Evolutionary conservation across 2,113 vertebrate species (phyloP), one percentile per base, ranked within the genome.

Genomic region (Brachyhypopomus occidentalis): DNA sequence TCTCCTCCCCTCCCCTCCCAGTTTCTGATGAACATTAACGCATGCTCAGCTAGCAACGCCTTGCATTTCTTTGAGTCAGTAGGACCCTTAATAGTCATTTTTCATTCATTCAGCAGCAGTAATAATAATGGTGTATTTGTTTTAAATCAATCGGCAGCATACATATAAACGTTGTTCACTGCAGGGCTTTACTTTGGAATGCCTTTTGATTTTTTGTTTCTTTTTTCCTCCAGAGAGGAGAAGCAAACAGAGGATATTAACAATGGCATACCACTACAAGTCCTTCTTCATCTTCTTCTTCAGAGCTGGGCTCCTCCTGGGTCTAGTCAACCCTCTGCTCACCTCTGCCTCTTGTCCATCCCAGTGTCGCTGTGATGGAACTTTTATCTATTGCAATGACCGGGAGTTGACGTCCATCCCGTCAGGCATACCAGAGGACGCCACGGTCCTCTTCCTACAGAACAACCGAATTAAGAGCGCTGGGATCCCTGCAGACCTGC

Each of bases 361-460:
- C 69, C 92, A 91, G 56, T 99, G 98, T 91, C 97, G 98, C 88
- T 99, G 98, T 78, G 98, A 99, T 84, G 90, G 94, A 81, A 97
- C 97, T 85, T 99, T 98, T 94, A 97, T 99, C 92, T 99, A 99
- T 91, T 99, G 98, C 91, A 99, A 99, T 79, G 98, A 99, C 91
- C 95, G 98, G 82, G 96, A 94, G 85, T 93, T 99, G 92, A 99
- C 97, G 80, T 99, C 97, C 88, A 99, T 99, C 87, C 98, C 98
- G 80, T 91, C 90, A 64, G 97, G 97, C 88, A 95, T 99, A 90
- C 98, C 98, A 81, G 92, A 92, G 92, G 96, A 98, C 79, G 96
- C 98, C 92, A 99, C 98, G 78, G 95, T 97, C 86, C 97, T 99
- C 87, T 99, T 96, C 92, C 94, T 99, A 90, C 98, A 99, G 91